Percentiles rank a stretch among this genome's conserved stretches.
Evolutionary conservation across 2,113 vertebrate species (phyloP).

Genomic region (Campylomormyrus numenius): DNA sequence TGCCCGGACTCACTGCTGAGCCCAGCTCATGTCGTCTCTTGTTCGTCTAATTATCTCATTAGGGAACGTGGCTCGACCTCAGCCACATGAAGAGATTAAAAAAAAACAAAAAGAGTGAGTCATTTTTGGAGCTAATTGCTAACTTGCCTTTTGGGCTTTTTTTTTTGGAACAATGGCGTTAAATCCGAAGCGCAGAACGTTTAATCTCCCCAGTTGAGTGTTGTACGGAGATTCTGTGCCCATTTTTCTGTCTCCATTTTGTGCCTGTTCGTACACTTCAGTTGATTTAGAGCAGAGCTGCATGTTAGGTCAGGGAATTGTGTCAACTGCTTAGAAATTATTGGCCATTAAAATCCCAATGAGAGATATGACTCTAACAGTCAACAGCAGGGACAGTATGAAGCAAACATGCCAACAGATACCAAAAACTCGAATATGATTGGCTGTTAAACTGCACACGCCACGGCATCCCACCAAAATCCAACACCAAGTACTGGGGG

Average conservation of each 20-base stretch:
- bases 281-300: neutral
- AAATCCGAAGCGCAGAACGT: neutral
- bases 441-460: neutral
- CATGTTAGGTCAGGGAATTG: neutral
- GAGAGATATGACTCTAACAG: neutral
- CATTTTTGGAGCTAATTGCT: neutral
- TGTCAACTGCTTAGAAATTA: neutral
- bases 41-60: constrained; percentile 13
- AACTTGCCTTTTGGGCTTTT: constrained; percentile 1
- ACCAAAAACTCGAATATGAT: neutral
- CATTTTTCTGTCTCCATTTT: neutral
- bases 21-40: constrained; percentile 15
- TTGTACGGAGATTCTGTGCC: neutral
- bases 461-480: neutral
- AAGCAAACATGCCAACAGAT: neutral
- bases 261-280: neutral
- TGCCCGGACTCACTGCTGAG: neutral
- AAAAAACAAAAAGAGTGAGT: neutral
- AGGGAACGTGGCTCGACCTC: neutral
- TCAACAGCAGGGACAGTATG: neutral
- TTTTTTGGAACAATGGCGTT: neutral
- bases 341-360: neutral
- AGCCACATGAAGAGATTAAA: neutral
- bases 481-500: neutral
- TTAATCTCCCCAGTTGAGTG: neutral